Evolutionary conservation across 2,797 vertebrate species (phyloP).

Genomic region (Furcifer pardalis): DNA sequence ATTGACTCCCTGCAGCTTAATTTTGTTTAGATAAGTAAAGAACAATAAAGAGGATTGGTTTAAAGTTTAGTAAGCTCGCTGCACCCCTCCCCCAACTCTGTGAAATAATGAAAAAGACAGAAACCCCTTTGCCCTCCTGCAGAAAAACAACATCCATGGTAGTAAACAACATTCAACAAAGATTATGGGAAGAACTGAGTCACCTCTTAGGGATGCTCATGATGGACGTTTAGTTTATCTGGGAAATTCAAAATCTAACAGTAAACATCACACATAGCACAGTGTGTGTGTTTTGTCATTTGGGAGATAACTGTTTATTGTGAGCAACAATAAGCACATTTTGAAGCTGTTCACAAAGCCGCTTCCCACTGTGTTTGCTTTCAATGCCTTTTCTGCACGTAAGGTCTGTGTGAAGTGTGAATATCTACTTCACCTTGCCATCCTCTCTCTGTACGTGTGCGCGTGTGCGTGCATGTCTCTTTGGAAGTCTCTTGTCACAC

Average conservation of each 20-base stretch:
- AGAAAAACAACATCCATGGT: conserved; percentile 27
- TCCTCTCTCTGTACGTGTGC: not conserved
- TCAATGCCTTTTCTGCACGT: not conserved
- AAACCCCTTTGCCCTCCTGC: not conserved
- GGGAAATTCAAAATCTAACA: conserved; percentile 51
- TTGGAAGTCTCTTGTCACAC: not conserved
- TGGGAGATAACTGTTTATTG: conserved; percentile 9
- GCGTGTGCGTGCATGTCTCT: not conserved
- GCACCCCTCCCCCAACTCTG: too few species aligned
- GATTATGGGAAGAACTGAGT: conserved; percentile 68
- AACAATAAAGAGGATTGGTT: conserved; percentile 61
- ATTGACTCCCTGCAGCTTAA: conserved; percentile 73
- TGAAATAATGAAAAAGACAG: not conserved
- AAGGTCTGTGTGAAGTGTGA: not conserved
- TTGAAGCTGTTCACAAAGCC: not conserved
- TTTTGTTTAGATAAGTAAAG: conserved; percentile 70
- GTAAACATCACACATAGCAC: conserved; percentile 17
- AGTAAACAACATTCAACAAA: conserved; percentile 68
- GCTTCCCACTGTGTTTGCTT: not conserved
- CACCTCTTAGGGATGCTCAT: conserved; percentile 44
- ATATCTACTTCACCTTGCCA: not conserved
- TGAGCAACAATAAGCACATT: conserved; percentile 12
- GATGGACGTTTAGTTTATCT: conserved; percentile 64
- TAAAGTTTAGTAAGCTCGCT: conserved; percentile 53
- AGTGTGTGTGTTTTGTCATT: conserved; percentile 1